phyloP scores from a whole-genome alignment of 2,113 vertebrate species.

The Dermatemys mawii region DNA sequence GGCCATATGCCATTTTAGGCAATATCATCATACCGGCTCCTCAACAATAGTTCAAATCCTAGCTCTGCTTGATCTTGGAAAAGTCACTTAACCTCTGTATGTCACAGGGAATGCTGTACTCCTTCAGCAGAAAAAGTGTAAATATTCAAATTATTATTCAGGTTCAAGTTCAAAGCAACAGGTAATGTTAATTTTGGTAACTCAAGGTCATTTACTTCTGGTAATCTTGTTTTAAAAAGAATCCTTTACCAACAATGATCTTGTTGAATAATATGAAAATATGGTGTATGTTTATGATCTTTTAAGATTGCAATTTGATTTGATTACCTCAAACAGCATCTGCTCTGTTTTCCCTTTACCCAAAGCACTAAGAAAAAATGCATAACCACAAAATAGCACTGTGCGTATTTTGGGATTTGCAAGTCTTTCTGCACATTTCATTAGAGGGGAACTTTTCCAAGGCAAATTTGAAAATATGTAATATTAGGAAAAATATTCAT shows the following conservation, averaged over 20 bases:
- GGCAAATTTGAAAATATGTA: neutral
- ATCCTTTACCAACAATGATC: slow-evolving; percentile 7
- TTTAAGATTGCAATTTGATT: slow-evolving; percentile 56
- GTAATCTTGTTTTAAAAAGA: slow-evolving; percentile 30
- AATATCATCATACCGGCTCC: neutral
- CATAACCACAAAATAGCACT: slow-evolving; percentile 18
- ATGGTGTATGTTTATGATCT: slow-evolving; percentile 30
- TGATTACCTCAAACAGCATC: slow-evolving; percentile 65
- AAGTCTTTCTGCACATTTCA: neutral
- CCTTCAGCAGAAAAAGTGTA: neutral
- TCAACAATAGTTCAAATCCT: neutral
- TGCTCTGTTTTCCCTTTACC: slow-evolving; percentile 40
- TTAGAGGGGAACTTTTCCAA: slow-evolving; percentile 22
- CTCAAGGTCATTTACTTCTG: slow-evolving; percentile 29
- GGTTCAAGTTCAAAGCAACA: neutral
- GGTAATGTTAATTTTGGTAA: neutral
- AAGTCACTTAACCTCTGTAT: neutral
- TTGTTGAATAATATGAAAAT: slow-evolving; percentile 53
- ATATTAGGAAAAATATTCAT: neutral
- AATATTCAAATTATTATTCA: neutral
- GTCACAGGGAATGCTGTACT: neutral
- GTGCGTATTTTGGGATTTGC: slow-evolving; percentile 1
- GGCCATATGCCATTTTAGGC: neutral
- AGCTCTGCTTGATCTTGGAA: neutral
- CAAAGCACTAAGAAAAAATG: slow-evolving; percentile 24